Percentiles rank a stretch among this genome's conserved stretches.
Conservation (phyloP, 2,888 invertebrate species). For the Achlya flavicornis region DNA sequence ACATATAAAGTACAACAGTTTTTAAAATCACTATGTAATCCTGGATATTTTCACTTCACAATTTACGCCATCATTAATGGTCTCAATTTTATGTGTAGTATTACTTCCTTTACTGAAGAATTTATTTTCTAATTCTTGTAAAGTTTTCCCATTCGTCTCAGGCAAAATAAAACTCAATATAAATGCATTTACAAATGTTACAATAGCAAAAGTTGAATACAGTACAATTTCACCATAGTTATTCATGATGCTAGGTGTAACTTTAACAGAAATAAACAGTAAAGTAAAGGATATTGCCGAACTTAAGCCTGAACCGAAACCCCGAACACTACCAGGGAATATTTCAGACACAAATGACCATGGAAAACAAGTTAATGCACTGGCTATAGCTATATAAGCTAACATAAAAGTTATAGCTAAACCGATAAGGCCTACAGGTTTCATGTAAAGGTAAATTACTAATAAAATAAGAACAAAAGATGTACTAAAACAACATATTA, state of each 20-base stretch:
- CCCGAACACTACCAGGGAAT: constrained; percentile 55
- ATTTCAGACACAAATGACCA: constrained; percentile 61
- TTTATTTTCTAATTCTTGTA: constrained; percentile 84
- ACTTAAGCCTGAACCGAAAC: constrained; percentile 55
- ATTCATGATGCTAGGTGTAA: constrained; percentile 47
- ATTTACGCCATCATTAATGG: neutral
- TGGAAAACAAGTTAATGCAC: constrained; percentile 42
- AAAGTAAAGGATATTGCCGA: constrained; percentile 48
- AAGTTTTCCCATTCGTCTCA: constrained; percentile 85
- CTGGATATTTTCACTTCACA: too few relatives aligned
- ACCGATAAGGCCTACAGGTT: constrained; percentile 40
- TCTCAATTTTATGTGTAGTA: neutral
- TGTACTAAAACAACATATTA: constrained; percentile 39
- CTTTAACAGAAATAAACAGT: constrained; percentile 53
- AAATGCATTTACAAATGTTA: constrained; percentile 39
- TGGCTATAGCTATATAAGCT: constrained; percentile 44
- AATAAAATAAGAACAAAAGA: constrained; percentile 38
- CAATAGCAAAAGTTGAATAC: constrained; percentile 45
- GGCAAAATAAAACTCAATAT: constrained; percentile 51
- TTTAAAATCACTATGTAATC: too few relatives aligned
- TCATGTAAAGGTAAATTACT: constrained; percentile 40
- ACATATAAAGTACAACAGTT: too few relatives aligned
- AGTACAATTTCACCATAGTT: constrained; percentile 44
- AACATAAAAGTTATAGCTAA: constrained; percentile 44
- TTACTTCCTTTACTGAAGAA: constrained; percentile 36